phyloP scores from a whole-genome alignment of 2,797 vertebrate genomes.

The Hephaestus fuliginosus region DNA sequence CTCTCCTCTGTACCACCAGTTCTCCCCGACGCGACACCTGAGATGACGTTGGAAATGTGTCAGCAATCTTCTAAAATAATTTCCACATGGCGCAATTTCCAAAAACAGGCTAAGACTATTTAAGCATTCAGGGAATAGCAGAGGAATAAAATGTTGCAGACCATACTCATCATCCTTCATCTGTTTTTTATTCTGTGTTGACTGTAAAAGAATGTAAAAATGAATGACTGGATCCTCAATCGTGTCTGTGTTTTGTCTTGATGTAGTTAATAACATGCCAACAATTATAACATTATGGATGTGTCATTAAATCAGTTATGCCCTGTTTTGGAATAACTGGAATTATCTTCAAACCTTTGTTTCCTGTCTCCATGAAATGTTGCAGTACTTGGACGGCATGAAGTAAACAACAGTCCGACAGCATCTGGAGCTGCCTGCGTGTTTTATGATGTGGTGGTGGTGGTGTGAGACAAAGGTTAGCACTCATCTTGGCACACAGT shows the following conservation, averaged over 20 bases:
- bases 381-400: constrained; percentile 14
- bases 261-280: constrained; percentile 9
- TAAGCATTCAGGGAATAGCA: not conserved
- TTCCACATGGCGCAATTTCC: not conserved
- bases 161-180: not conserved
- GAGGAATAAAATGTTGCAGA: constrained; percentile 12
- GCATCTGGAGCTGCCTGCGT: constrained; percentile 61
- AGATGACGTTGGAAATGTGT: not conserved
- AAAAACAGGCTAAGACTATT: not conserved
- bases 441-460: constrained; percentile 54
- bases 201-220: constrained; percentile 10
- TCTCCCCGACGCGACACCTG: constrained; percentile 96
- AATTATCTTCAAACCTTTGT: constrained; percentile 43
- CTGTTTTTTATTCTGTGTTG: not conserved
- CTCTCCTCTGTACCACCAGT: constrained; percentile 98
- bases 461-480: constrained; percentile 64
- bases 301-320: constrained; percentile 31
- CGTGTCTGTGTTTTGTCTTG: constrained; percentile 11
- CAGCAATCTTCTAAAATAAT: not conserved
- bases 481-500: constrained; percentile 47
- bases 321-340: constrained; percentile 26
- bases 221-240: not conserved
- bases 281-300: not conserved
- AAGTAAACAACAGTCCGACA: constrained; percentile 55
- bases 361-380: constrained; percentile 52